Base-by-base conservation (phyloP, 2,888 invertebrate species). In the Hyposoter didymator region DNA sequence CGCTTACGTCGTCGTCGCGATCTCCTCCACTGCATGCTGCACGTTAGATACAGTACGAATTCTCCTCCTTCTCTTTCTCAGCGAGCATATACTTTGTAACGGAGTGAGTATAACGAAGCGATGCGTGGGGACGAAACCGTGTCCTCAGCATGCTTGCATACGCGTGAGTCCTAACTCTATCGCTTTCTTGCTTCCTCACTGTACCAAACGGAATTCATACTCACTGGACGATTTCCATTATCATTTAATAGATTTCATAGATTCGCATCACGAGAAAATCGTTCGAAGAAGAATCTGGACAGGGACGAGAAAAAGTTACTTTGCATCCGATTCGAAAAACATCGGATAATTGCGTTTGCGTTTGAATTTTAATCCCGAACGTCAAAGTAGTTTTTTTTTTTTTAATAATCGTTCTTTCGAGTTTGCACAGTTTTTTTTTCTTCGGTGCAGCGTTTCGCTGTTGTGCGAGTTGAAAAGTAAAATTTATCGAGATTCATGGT, bases 111-210 rank as follows among this genome's bases (percentile, higher is more conserved):
- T n/a, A 76, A 70, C 64, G 55, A 39, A 76, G 49, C 72, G 19
- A 70, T 28, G 73, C 1, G 66, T 45, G 69, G 64, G 75, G 66
- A 76, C 35, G 22, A 67, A 49, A 55, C 49, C n/a, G n/a, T n/a
- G n/a, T n/a, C 64, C 55, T 59, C 72, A 78, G 84, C 70, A 78
- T 84, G n/a, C 47, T 47, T 43, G 17, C 47, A 49, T 43, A 70
- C 22, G 87, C 87, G 87, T 88, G 87, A 88, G 87, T 88, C 88
- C 87, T 85, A 84, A 84, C 43, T 83, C 79, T 84, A 84, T 87
- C 85, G 69, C 78, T 69, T 66, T 85, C 78, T 82, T 66, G 32
- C 74, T 84, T 79, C 52, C 74, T 75, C 78, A n/a, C 82, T 64
- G 62, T 82, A 47, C 74, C 28, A 59, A 59, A 62, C 45, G 52